Conservation (phyloP, 2,113 vertebrate species). For the Corythaeola cristata region DNA sequence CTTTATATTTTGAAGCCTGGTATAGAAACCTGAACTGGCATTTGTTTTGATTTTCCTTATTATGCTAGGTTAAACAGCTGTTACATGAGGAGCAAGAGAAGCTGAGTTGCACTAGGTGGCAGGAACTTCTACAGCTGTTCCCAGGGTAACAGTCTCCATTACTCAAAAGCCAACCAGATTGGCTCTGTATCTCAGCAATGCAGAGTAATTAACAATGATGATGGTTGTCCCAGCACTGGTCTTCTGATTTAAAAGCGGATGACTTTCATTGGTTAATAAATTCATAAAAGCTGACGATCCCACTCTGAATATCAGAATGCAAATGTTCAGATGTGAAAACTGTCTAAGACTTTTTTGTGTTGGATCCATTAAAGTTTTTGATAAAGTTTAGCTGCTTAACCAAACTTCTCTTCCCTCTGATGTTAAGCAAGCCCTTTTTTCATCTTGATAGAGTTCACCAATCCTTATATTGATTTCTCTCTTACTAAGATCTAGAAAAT, state of each 20-base stretch:
- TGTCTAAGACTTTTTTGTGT: background rate
- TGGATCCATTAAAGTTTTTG: background rate
- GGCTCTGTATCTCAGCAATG: background rate
- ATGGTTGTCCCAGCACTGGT: background rate
- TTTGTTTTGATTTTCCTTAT: background rate
- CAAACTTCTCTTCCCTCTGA: background rate
- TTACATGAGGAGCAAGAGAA: background rate
- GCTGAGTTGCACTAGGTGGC: background rate
- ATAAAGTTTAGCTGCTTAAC: background rate
- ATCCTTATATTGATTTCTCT: background rate
- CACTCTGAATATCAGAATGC: background rate
- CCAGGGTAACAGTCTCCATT: background rate
- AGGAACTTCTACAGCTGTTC: background rate
- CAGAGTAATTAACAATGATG: background rate
- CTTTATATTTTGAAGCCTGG: background rate
- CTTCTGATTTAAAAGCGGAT: background rate
- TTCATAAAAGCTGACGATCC: background rate
- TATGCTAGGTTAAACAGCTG: background rate
- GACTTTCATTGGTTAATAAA: background rate
- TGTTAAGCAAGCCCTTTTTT: background rate
- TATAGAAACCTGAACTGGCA: background rate
- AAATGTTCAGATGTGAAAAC: background rate
- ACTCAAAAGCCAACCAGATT: rapidly evolving
- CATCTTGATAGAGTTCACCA: background rate
- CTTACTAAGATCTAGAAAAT: background rate